Conservation (phyloP, 2,797 vertebrate genomes). For the Diglossa cyanea region DNA sequence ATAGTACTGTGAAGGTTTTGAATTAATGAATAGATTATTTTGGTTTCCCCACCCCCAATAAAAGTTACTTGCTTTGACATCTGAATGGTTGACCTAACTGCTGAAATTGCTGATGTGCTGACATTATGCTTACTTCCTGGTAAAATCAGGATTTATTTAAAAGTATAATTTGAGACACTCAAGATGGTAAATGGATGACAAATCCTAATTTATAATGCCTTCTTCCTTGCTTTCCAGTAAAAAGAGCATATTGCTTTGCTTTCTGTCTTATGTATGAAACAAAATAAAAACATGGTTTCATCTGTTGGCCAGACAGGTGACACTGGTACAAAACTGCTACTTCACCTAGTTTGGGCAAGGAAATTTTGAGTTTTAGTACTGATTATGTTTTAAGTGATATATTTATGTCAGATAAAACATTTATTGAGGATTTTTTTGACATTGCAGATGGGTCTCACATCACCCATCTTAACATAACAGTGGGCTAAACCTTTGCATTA, state of each 20-base stretch:
- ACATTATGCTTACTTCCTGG: neutral
- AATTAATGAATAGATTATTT: neutral
- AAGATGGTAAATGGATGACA: neutral
- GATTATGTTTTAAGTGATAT: neutral
- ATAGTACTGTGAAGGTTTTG: neutral
- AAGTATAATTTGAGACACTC: neutral
- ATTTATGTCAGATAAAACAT: neutral
- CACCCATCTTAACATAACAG: neutral
- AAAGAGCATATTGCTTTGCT: neutral
- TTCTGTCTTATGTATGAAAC: neutral
- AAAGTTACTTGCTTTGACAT: neutral
- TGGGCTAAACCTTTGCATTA: neutral
- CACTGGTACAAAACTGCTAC: neutral
- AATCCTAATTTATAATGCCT: neutral
- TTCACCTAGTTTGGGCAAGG: neutral
- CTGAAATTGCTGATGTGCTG: neutral
- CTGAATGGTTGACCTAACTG: neutral
- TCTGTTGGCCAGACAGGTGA: neutral
- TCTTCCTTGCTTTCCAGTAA: neutral
- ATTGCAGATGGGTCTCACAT: rapidly evolving
- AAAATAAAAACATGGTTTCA: neutral
- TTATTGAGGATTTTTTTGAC: neutral
- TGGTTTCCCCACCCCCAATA: neutral
- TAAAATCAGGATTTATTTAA: neutral
- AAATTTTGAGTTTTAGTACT: neutral